Base-by-base conservation (phyloP, 2,113 vertebrate genomes). In the Thermophis baileyi region DNA sequence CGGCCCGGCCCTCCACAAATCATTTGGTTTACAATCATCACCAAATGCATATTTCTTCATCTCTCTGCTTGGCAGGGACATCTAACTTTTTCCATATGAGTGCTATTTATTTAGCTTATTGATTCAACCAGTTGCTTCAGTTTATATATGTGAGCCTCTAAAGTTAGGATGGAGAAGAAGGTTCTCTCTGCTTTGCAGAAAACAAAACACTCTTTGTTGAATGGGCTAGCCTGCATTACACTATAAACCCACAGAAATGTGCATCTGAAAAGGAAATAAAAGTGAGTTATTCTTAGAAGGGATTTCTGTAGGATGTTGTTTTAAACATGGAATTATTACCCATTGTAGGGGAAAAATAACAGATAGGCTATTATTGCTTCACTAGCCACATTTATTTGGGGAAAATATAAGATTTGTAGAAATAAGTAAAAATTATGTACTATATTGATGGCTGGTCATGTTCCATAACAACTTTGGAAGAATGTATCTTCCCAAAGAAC, bases 41-140 rank as follows among this genome's bases (percentile, higher is more conserved):
- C 69, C 11, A 92, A 93, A 85, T 0, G 0, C 25, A 44, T 60
- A 0, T 1, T 85, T 93, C 88, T 87, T 81, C 10, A 8, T 50
- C 22, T 94, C 0, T 95, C 95, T 92, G 91, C 93, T 93, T 91
- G 53, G 6, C 4, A 54, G 35, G 74, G 63, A 44, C 89, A 85
- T 92, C 94, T 95, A 95, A 95, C 81, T 93, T 93, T 69, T 96
- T 96, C 94, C 97, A 97, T 94, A 95, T 94, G 92, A 90, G 49
- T 44, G 3, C 24, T 94, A 94, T 96, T 97, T 95, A 90, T 96
- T 96, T 93, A 95, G 91, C 40, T 94, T 94, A 90, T 93, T 94
- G 96, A 95, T 94, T 95, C 92, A 94, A 95, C 51, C 89, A 94
- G 95, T 90, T 96, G 92, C 93, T 95, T 93, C 90, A 50, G 49